phyloP scores from a whole-genome alignment of 2,113 vertebrate genomes.

The Cryptomyrus ogoouensis region DNA sequence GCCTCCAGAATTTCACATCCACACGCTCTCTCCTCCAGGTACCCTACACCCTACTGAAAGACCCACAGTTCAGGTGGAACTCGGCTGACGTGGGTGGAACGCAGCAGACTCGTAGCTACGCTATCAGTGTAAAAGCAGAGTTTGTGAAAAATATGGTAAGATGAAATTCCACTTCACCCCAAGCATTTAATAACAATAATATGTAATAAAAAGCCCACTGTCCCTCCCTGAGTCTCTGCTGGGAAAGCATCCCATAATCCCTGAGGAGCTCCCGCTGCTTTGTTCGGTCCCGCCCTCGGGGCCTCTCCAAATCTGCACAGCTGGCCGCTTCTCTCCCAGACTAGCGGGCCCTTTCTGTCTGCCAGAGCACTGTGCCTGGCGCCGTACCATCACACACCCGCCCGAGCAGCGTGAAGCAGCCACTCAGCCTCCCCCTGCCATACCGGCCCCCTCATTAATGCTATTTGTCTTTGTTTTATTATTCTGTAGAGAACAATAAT shows the following conservation, averaged over 20 bases:
- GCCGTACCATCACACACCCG: not conserved
- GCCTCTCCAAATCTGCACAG: not conserved
- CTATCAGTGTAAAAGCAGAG: not conserved
- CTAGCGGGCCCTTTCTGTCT: not conserved
- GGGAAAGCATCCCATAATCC: not conserved
- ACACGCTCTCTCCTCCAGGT: not conserved
- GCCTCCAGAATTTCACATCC: not conserved
- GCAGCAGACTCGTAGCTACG: not conserved
- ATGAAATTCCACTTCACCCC: not conserved
- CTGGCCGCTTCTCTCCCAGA: not conserved
- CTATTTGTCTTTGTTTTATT: not conserved
- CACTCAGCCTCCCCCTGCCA: not conserved
- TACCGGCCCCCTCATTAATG: not conserved
- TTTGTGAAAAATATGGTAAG: not conserved
- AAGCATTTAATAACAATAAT: not conserved
- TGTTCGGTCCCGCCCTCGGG: not conserved
- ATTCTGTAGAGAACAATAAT: not conserved
- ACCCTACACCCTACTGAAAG: not conserved
- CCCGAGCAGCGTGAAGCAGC: not conserved
- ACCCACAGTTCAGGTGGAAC: not conserved
- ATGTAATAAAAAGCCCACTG: not conserved
- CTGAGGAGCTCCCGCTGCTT: not conserved
- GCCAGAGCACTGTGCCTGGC: not conserved
- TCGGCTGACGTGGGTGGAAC: too few species aligned
- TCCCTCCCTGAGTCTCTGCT: not conserved